Evolutionary conservation across 2,888 invertebrate genomes (phyloP).

Genomic region (Cheilosia pagana): DNA sequence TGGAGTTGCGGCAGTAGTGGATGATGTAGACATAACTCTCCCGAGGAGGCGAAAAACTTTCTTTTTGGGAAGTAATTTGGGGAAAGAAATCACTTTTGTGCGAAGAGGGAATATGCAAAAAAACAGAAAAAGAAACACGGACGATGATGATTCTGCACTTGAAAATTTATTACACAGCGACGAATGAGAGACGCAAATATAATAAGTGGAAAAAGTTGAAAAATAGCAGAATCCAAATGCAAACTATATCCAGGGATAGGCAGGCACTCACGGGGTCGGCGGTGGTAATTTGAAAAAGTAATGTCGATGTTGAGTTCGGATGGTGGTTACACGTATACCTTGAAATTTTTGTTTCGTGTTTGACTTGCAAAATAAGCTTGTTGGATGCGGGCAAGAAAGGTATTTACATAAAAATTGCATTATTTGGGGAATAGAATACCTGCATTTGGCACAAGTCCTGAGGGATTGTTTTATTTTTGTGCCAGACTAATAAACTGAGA

Average conservation of each 20-base stretch:
- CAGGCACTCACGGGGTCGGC: background rate
- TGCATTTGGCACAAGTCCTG: too few relatives aligned
- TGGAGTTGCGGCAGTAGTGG: background rate
- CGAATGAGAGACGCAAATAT: conserved; percentile 52
- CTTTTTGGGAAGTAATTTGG: conserved; percentile 28
- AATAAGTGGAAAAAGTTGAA: conserved; percentile 46
- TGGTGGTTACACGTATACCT: conserved; percentile 52
- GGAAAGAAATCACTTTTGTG: conserved; percentile 59
- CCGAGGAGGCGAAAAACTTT: conserved; percentile 29
- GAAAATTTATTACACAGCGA: conserved; percentile 51
- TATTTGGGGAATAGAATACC: background rate
- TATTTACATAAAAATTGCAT: conserved; percentile 17
- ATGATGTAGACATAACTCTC: conserved; percentile 27
- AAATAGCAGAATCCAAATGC: conserved; percentile 21
- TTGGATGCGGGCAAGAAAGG: background rate
- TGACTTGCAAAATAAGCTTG: background rate
- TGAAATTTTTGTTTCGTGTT: conserved; percentile 37
- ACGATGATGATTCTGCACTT: conserved; percentile 58
- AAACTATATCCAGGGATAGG: conserved; percentile 9
- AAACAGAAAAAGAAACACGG: conserved; percentile 16
- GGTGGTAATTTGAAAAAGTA: conserved; percentile 60
- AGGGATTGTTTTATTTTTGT: background rate
- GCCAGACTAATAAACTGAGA: background rate
- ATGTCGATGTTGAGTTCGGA: conserved; percentile 47
- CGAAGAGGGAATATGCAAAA: conserved; percentile 19